A percentile compares a stretch with the other conserved stretches of the same genome.
Evolutionary conservation across 2,797 vertebrate species (phyloP).

Genomic region (Phyllotis vaccarum): DNA sequence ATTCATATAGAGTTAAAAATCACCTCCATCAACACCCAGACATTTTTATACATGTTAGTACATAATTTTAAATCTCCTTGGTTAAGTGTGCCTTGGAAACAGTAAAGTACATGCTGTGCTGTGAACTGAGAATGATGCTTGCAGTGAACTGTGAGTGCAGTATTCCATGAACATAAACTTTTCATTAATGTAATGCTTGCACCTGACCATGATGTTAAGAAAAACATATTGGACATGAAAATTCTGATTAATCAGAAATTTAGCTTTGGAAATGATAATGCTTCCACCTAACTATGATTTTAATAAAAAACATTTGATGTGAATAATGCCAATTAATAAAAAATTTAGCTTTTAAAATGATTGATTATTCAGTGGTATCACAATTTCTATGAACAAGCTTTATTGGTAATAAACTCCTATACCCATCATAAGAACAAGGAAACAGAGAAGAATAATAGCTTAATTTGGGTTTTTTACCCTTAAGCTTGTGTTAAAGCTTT

Average conservation of each 20-base stretch:
- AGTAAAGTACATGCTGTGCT: neutral
- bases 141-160: neutral
- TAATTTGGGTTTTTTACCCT: neutral
- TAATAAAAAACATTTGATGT: neutral
- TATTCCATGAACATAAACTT: neutral
- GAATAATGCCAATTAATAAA: neutral
- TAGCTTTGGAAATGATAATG: neutral
- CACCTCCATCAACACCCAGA: conserved; percentile 3
- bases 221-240: neutral
- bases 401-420: neutral
- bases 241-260: neutral
- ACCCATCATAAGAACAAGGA: neutral
- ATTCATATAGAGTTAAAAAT: neutral
- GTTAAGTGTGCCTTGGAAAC: conserved; percentile 9
- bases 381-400: neutral
- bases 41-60: neutral
- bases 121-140: neutral
- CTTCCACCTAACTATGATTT: neutral
- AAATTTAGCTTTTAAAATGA: conserved; percentile 33
- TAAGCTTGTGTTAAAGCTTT: neutral
- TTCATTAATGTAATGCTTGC: neutral
- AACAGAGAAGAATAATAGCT: neutral
- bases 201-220: neutral
- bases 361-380: neutral
- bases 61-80: conserved; percentile 34